Evolutionary conservation across 2,113 vertebrate species (phyloP).

Genomic region (Cinclus cinclus): DNA sequence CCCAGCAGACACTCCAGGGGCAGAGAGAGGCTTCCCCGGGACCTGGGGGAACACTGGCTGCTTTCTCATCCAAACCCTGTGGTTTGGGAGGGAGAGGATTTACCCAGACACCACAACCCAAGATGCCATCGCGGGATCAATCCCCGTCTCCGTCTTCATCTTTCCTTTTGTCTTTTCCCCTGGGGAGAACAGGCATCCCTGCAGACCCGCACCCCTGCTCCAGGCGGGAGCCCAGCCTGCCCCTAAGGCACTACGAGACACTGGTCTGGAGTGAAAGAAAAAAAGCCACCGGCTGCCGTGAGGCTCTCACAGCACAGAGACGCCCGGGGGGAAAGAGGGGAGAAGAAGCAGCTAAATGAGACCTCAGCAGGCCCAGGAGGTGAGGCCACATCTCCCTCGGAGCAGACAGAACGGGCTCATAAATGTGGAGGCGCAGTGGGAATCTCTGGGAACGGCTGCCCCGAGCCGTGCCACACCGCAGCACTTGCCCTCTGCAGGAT

Average conservation of each 20-base stretch:
- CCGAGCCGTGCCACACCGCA: accelerated
- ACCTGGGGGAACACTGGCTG: neutral
- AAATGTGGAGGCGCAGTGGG: neutral
- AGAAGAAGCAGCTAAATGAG: neutral
- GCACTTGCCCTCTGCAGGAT: neutral
- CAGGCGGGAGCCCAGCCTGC: accelerated
- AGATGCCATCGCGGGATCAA: neutral
- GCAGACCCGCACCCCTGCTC: neutral
- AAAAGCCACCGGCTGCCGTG: neutral
- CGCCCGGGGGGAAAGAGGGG: neutral
- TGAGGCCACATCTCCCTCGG: neutral
- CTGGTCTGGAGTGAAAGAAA: neutral
- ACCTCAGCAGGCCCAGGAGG: neutral
- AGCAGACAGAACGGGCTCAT: neutral
- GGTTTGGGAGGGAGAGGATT: neutral
- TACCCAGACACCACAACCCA: neutral
- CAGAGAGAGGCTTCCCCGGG: neutral
- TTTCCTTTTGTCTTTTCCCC: neutral
- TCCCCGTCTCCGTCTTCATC: neutral
- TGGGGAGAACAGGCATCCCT: neutral
- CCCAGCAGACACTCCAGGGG: neutral
- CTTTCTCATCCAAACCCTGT: neutral
- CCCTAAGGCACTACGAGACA: neutral
- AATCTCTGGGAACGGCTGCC: neutral
- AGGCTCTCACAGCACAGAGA: neutral